Conservation (phyloP, 2,113 vertebrate genomes). For the Oryzias celebensis region DNA sequence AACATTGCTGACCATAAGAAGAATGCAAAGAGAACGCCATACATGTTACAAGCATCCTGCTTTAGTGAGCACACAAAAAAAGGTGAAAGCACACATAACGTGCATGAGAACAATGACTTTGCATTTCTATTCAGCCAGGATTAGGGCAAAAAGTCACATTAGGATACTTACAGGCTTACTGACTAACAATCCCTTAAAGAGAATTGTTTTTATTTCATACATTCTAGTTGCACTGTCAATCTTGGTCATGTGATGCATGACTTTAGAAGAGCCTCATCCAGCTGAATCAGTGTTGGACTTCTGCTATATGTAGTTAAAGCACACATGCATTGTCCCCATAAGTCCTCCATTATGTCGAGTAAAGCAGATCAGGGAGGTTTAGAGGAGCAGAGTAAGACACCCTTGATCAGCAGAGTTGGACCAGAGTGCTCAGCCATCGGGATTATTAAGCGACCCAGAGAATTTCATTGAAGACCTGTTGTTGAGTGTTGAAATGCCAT, state of each 20-base stretch:
- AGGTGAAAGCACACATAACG: background rate
- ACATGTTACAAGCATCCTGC: constrained; percentile 10
- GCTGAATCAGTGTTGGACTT: too few species aligned
- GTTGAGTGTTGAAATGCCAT: background rate
- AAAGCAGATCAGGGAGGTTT: constrained; percentile 50
- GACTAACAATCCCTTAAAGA: background rate
- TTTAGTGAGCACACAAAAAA: background rate
- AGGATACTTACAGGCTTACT: background rate
- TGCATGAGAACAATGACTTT: background rate
- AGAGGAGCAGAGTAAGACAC: constrained; percentile 22
- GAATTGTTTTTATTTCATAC: too few species aligned
- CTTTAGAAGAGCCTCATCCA: too few species aligned
- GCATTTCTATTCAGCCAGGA: constrained; percentile 12
- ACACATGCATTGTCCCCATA: background rate
- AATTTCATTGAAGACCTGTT: background rate
- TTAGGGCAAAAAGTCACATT: background rate
- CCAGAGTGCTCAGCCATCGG: constrained; percentile 43
- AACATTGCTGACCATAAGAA: constrained; percentile 36
- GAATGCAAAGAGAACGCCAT: constrained; percentile 3
- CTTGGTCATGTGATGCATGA: too few species aligned
- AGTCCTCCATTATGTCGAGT: constrained; percentile 9
- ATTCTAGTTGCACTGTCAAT: too few species aligned
- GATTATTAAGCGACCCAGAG: constrained; percentile 30
- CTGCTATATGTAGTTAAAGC: background rate
- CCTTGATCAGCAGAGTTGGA: constrained; percentile 28